Evolutionary conservation across 2,113 vertebrate genomes (phyloP), one percentile per base, ranked within the genome.

Genomic region (Solea senegalensis): DNA sequence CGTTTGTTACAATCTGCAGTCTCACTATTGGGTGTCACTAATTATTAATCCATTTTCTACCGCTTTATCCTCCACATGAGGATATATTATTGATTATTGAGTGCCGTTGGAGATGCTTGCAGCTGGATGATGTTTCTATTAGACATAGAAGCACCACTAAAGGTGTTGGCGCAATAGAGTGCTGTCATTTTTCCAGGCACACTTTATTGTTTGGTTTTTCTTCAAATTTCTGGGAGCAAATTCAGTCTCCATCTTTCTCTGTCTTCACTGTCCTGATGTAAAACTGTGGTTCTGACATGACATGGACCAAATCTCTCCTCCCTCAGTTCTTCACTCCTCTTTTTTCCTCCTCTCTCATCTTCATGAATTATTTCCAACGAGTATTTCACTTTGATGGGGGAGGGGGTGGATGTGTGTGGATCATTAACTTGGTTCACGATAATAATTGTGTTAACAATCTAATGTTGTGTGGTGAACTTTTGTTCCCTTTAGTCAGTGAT

Each of bases 291-390:
- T 61, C 49, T 21, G 21, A 21, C 21, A 21, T 21, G 21, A 21
- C 21, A 21, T 21, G 21, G 21, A 21, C 21, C 21, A 21, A 21
- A 21, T 21, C 21, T 21, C 21, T 21, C 21, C 21, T 56, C 49
- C 39, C 40, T 2, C 46, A 65, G 13, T 39, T 65, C 54, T 67
- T 34, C 50, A 44, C 65, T 76, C 51, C 45, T 76, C 67, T 46
- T 45, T 67, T 65, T 49, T n/a, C 54, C 60, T 21, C n/a, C 63
- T 72, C 72, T n/a, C 51, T 78, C 56, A 21, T 69, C 34, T 28
- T 66, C 49, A 82, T 86, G 56, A 86, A 84, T 86, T 80, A 89
- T 87, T 81, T 80, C 83, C 21, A 21, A 21, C 21, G 63, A 50
- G 28, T 54, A 51, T 73, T 60, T 61, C 49, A 64, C 77, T 78